phyloP scores from a whole-genome alignment of 1,140 invertebrate genomes.

The Pseudachorutes palmiensis region DNA sequence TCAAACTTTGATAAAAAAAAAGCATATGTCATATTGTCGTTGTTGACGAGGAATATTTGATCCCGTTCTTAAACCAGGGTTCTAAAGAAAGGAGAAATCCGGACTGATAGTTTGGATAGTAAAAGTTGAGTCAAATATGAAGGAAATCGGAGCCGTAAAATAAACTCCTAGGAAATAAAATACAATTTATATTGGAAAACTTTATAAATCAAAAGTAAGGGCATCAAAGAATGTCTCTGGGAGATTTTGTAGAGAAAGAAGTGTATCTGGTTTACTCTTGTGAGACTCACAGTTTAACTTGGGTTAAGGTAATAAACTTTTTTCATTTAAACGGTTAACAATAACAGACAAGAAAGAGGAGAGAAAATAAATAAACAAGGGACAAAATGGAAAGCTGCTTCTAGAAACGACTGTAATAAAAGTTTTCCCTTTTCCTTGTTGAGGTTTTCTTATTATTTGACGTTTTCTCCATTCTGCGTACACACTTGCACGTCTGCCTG shows the following conservation, averaged over 20 bases:
- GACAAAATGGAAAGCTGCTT: not conserved
- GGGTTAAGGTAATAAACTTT: not conserved
- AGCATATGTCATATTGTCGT: not conserved
- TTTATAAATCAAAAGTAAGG: slow-evolving; percentile 8
- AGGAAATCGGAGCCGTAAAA: slow-evolving; percentile 5
- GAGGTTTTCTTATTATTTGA: not conserved
- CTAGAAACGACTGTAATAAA: not conserved
- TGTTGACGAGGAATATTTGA: not conserved
- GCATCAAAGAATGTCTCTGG: not conserved
- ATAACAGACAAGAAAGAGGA: not conserved
- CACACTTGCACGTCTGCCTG: no score
- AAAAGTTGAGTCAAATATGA: not conserved
- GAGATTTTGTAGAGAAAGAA: not conserved
- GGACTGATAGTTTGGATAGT: not conserved
- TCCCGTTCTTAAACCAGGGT: not conserved
- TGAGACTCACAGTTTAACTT: not conserved
- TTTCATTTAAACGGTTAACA: not conserved
- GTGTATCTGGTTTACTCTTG: no score
- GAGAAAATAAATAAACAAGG: not conserved
- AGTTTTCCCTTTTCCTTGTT: not conserved
- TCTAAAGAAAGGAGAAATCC: not conserved
- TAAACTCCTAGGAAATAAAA: slow-evolving; percentile 1
- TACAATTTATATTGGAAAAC: slow-evolving; percentile 10
- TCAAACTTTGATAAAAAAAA: no score
- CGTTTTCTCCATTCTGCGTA: no score